Percentiles rank a stretch among this genome's conserved stretches.
Evolutionary conservation across 2,888 invertebrate genomes (phyloP).

Genomic region (Notocelia uddmanniana): DNA sequence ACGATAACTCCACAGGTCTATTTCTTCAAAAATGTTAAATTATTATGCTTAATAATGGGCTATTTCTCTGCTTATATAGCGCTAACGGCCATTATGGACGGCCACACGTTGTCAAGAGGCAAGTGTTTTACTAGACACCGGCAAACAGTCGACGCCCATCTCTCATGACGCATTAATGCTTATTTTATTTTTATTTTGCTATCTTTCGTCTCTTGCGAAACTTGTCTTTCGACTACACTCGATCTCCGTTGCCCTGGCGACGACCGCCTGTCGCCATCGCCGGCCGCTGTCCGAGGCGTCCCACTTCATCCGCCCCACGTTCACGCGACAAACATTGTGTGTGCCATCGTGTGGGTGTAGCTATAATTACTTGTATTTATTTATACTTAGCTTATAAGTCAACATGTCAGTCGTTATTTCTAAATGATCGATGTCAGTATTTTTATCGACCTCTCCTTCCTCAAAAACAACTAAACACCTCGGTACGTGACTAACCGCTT

Average conservation of each 20-base stretch:
- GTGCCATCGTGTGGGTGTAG: conserved; percentile 58
- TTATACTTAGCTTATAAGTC: conserved; percentile 48
- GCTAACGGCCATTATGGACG: conserved; percentile 85
- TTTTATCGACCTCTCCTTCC: conserved; percentile 94
- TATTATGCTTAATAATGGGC: conserved; percentile 62
- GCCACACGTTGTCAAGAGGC: conserved; percentile 85
- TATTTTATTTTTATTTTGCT: conserved; percentile 78
- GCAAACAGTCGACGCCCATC: conserved; percentile 79
- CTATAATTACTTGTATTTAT: conserved; percentile 41
- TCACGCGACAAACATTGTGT: conserved; percentile 65
- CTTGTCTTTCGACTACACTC: conserved; percentile 63
- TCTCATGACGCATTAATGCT: conserved; percentile 85
- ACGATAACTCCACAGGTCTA: conserved; percentile 33
- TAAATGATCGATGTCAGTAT: conserved; percentile 88
- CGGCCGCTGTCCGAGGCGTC: conserved; percentile 1
- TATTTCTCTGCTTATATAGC: conserved; percentile 82
- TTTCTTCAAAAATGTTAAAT: conserved; percentile 49
- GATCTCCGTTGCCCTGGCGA: conserved; percentile 48
- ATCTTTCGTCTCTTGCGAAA: conserved; percentile 72
- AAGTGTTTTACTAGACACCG: conserved; percentile 85
- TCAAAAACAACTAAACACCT: conserved; percentile 86
- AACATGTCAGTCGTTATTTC: conserved; percentile 67
- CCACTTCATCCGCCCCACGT: conserved; percentile 60
- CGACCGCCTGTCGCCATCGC: conserved; percentile 11
- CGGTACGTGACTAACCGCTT: conserved; percentile 69